Conservation (phyloP, 23 tunicate species). For the Aplidium turbinatum region DNA sequence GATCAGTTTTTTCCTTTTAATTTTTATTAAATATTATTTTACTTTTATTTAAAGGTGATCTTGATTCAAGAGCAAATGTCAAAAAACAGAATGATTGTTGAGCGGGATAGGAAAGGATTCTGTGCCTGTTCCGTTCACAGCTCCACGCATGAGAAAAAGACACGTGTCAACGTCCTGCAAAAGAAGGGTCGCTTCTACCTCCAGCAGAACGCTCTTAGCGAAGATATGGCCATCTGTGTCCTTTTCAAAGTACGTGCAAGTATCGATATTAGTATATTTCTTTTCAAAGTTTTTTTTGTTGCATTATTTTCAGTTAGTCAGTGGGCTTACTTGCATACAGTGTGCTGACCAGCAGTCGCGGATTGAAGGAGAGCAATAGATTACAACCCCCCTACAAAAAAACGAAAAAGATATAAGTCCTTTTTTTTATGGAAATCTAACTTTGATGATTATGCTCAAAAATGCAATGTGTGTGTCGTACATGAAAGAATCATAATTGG, state of each 20-base stretch:
- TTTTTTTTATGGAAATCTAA: no score
- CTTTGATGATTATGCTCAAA: no score
- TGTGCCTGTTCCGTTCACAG: slow-evolving; percentile 78
- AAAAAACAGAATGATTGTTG: slow-evolving; percentile 93
- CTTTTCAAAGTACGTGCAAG: slow-evolving; percentile 59
- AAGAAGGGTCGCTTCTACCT: slow-evolving; percentile 73
- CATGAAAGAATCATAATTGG: no score
- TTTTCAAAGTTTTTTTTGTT: not conserved
- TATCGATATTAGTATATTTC: not conserved
- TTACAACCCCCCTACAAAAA: no score
- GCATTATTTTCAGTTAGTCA: no score
- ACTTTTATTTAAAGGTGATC: slow-evolving; percentile 78
- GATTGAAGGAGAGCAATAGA: no score
- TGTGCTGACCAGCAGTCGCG: no score
- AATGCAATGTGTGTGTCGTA: no score
- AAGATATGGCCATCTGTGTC: slow-evolving; percentile 81
- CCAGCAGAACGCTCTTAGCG: slow-evolving; percentile 88
- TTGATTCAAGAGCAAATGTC: slow-evolving; percentile 94
- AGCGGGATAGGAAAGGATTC: slow-evolving; percentile 70
- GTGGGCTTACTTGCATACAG: no score
- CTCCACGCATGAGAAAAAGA: slow-evolving; percentile 86
- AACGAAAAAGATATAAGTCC: no score
- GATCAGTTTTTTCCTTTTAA: not conserved
- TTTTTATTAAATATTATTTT: not conserved
- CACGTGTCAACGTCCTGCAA: slow-evolving; percentile 76